A percentile compares a stretch with the other conserved stretches of the same genome.
These are phyloP conservation scores for Acestrorhynchus altus DNA, from an alignment of 2,797 vertebrate genomes.

Conservation along the genomic window DNA sequence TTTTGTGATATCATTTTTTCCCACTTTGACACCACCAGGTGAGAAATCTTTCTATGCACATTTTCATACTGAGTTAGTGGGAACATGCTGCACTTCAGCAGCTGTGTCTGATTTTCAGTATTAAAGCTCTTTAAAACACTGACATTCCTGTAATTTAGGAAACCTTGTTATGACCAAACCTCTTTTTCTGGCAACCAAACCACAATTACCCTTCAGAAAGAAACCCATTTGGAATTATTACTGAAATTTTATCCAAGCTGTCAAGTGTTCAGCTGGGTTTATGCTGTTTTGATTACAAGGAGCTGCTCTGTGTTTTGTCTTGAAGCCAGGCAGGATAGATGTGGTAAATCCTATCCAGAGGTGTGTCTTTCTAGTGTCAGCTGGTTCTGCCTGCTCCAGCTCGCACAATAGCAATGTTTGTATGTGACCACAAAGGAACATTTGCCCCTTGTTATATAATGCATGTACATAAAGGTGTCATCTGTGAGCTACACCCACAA, in stretches of 20 bases:
- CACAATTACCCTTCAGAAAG: neutral
- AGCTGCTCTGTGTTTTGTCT: neutral
- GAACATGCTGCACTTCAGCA: neutral
- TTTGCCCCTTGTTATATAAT: neutral
- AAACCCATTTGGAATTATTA: neutral
- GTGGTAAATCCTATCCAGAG: constrained; percentile 21
- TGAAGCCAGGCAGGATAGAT: constrained; percentile 18
- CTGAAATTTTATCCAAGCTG: neutral
- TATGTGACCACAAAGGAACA: neutral
- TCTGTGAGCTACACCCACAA: neutral
- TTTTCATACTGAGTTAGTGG: neutral
- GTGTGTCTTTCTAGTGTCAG: constrained; percentile 13
- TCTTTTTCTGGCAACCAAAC: neutral
- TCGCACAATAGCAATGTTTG: constrained; percentile 15
- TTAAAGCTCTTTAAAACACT: neutral
- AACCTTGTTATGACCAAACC: neutral
- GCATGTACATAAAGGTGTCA: neutral
- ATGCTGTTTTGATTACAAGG: neutral
- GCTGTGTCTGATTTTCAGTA: neutral
- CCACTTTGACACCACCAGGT: neutral
- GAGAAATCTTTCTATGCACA: neutral
- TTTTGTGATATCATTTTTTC: neutral
- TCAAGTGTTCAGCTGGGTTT: neutral
- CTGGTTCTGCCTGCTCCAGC: neutral
- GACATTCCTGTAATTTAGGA: neutral